Evolutionary conservation across 2,113 vertebrate genomes (phyloP).

Genomic region (Ginglymostoma cirratum): DNA sequence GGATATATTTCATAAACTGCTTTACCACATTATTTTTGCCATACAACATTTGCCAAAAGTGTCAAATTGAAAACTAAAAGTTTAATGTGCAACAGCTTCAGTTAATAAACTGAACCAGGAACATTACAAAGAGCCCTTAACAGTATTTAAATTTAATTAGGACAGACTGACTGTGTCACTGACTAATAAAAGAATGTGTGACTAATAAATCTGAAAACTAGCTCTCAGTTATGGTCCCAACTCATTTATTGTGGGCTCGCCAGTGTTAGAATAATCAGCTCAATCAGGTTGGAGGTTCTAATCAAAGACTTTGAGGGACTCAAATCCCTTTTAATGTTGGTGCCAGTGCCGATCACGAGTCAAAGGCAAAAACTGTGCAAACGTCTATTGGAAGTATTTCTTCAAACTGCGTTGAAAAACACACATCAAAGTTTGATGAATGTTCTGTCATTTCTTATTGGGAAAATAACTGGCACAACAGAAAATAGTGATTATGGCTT

Average conservation of each 20-base stretch:
- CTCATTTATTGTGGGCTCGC: conserved; percentile 10
- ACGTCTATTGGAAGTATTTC: not conserved
- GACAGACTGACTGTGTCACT: conserved; percentile 8
- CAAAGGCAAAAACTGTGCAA: not conserved
- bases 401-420: not conserved
- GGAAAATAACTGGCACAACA: not conserved
- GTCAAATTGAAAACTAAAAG: not conserved
- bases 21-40: not conserved
- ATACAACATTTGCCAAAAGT: not conserved
- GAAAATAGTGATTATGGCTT: not conserved
- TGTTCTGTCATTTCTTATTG: not conserved
- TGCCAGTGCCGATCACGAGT: not conserved
- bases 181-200: conserved; percentile 33
- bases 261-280: conserved; percentile 20
- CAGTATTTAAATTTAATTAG: conserved; percentile 31
- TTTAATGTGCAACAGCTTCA: not conserved
- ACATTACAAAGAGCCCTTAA: conserved; percentile 22
- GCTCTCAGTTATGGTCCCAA: not conserved
- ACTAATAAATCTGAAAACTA: conserved; percentile 34
- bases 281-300: conserved; percentile 13
- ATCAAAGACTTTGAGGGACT: conserved; percentile 27
- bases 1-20: not conserved
- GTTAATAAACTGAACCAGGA: conserved; percentile 9
- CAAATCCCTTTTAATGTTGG: conserved; percentile 26
- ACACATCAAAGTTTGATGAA: conserved; percentile 5